Percentiles rank a stretch among this genome's conserved stretches.
Conservation (phyloP, 64 coral and sea anemone genomes). For the Dendronephthya gigantea region DNA sequence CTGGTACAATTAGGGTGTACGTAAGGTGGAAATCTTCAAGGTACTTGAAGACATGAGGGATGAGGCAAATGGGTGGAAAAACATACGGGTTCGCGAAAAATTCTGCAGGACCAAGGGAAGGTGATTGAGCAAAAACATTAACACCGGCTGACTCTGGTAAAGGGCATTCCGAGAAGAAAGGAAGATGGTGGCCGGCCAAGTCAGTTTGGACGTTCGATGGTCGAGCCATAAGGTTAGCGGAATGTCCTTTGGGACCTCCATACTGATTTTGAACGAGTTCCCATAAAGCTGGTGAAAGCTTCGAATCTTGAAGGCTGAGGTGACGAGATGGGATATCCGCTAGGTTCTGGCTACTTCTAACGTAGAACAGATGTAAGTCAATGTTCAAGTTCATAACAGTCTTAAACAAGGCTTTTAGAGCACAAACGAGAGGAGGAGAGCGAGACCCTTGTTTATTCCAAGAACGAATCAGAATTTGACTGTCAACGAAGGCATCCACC, state of each 20-base stretch:
- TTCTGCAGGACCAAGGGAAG: not conserved
- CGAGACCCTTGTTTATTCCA: slow-evolving; percentile 17
- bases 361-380: not conserved
- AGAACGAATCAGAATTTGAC: not conserved
- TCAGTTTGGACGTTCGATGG: not conserved
- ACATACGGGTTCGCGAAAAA: not conserved
- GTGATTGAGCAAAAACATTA: not conserved
- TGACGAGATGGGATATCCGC: not conserved
- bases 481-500: slow-evolving; percentile 19
- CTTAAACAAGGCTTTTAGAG: not conserved
- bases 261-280: not conserved
- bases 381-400: not conserved
- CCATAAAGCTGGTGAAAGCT: not conserved
- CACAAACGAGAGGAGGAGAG: not conserved
- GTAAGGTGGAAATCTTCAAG: not conserved
- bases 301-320: not conserved
- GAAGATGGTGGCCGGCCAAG: not conserved
- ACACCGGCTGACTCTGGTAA: not conserved
- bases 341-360: not conserved
- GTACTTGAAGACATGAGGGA: slow-evolving; percentile 1
- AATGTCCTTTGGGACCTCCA: not conserved
- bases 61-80: not conserved
- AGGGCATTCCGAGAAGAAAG: not conserved
- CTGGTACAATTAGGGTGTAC: not conserved
- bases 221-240: not conserved